A percentile compares a stretch with the other conserved stretches of the same genome.
These are phyloP conservation scores for Poecilia latipinna DNA, from an alignment of 2,113 vertebrate genomes.

Conservation along the genomic window DNA sequence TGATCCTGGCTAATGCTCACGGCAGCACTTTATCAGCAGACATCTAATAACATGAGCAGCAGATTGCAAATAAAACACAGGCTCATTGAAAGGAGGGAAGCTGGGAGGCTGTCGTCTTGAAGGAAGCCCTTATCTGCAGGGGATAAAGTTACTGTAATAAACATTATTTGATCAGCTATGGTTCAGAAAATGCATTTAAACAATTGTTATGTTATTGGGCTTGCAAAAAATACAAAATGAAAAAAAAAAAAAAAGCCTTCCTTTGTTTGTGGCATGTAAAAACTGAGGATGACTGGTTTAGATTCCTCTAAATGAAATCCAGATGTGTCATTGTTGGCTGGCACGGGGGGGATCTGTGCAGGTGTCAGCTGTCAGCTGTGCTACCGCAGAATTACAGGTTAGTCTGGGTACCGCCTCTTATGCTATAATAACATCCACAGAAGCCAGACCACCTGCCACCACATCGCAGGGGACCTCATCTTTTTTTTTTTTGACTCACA, in stretches of 20 bases:
- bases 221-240: not conserved
- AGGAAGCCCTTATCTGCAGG: slow-evolving; percentile 2
- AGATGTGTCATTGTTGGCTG: slow-evolving; percentile 28
- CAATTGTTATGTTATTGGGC: not conserved
- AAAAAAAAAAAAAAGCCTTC: not conserved
- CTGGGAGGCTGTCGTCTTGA: slow-evolving; percentile 16
- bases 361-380: slow-evolving; percentile 83
- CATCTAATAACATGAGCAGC: slow-evolving; percentile 51
- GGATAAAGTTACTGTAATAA: slow-evolving; percentile 14
- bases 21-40: slow-evolving; percentile 59
- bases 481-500: slow-evolving; percentile 64
- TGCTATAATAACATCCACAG: slow-evolving; percentile 76
- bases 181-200: not conserved
- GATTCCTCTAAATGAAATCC: slow-evolving; percentile 35
- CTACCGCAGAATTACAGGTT: slow-evolving; percentile 64
- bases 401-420: slow-evolving; percentile 55
- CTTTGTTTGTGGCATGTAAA: not conserved
- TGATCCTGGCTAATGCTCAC: slow-evolving; percentile 57
- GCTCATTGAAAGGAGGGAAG: slow-evolving; percentile 40
- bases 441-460: slow-evolving; percentile 73
- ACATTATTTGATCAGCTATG: not conserved
- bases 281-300: slow-evolving; percentile 18
- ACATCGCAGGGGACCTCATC: slow-evolving; percentile 56
- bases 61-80: slow-evolving; percentile 52
- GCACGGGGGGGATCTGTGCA: slow-evolving; percentile 49